These are phyloP conservation scores for Channallabes apus DNA, from an alignment of 2,797 vertebrate species.

Conservation along the genomic window DNA sequence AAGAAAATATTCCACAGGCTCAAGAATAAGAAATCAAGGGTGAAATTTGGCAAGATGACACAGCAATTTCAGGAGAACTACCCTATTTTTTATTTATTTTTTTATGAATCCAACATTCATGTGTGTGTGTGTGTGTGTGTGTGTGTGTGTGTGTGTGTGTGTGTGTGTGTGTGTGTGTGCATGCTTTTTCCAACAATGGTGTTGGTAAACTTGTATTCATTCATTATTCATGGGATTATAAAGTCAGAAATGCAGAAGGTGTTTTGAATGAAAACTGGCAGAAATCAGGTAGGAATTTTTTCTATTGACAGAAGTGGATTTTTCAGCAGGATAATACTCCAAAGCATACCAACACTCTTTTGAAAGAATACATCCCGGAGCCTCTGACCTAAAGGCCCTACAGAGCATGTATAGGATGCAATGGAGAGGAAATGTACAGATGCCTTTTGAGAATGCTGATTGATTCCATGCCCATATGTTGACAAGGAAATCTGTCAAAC, in stretches of 20 bases:
- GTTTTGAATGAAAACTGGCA: background rate
- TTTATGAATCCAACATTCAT: background rate
- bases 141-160: no score
- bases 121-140: no score
- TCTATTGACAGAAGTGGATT: background rate
- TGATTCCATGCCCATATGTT: background rate
- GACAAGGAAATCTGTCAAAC: background rate
- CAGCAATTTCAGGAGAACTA: background rate
- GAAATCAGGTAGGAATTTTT: background rate
- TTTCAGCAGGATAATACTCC: background rate
- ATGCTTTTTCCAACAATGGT: background rate
- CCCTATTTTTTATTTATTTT: no score
- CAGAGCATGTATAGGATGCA: background rate
- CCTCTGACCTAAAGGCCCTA: background rate
- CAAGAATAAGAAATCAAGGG: background rate
- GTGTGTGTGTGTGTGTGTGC: background rate
- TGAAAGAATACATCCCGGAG: background rate
- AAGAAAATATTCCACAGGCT: background rate
- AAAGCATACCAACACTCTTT: background rate
- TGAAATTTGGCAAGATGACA: background rate
- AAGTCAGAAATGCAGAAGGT: background rate
- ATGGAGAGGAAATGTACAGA: background rate
- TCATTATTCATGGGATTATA: background rate
- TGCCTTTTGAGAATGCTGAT: background rate
- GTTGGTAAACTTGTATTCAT: background rate